Conservation (phyloP, 2,888 invertebrate species). For the Petrolisthes manimaculis region DNA sequence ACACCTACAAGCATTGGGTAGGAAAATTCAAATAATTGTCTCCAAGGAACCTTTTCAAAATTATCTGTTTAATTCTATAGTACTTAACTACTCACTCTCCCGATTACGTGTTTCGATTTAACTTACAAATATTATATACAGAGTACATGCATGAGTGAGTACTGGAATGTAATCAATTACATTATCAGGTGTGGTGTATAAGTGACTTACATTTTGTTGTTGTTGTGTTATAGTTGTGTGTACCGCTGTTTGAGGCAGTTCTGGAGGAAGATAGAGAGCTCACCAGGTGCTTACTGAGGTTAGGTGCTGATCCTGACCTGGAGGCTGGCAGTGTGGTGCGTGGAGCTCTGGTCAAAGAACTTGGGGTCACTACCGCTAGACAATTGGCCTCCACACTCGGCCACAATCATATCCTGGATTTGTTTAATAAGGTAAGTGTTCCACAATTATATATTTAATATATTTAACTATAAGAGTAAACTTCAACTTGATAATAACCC, state of each 20-base stretch:
- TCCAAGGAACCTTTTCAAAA: not conserved
- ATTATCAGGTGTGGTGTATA: not conserved
- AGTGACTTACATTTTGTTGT: not conserved
- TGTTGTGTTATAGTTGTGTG: not conserved
- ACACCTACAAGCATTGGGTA: slow-evolving; percentile 37
- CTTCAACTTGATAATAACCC: no score
- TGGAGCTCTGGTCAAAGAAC: slow-evolving; percentile 20
- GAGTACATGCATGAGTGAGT: not conserved
- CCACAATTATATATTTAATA: no score
- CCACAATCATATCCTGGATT: not conserved
- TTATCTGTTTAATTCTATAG: not conserved
- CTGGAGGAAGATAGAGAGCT: not conserved
- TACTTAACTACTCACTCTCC: not conserved
- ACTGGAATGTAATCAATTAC: not conserved
- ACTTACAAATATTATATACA: not conserved
- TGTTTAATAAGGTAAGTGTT: slow-evolving; percentile 1
- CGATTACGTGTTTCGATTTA: not conserved
- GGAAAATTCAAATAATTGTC: not conserved
- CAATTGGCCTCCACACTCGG: slow-evolving; percentile 32
- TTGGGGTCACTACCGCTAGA: slow-evolving; percentile 16
- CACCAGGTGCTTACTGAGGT: not conserved
- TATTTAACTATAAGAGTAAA: no score
- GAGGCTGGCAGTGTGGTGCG: not conserved
- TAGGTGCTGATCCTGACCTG: slow-evolving; percentile 49
- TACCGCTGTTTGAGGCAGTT: slow-evolving; percentile 30